A percentile compares a stretch with the other conserved stretches of the same genome.
These are phyloP conservation scores for Pachycephala philippinensis DNA, from an alignment of 2,113 vertebrate genomes.

Conservation along the genomic window DNA sequence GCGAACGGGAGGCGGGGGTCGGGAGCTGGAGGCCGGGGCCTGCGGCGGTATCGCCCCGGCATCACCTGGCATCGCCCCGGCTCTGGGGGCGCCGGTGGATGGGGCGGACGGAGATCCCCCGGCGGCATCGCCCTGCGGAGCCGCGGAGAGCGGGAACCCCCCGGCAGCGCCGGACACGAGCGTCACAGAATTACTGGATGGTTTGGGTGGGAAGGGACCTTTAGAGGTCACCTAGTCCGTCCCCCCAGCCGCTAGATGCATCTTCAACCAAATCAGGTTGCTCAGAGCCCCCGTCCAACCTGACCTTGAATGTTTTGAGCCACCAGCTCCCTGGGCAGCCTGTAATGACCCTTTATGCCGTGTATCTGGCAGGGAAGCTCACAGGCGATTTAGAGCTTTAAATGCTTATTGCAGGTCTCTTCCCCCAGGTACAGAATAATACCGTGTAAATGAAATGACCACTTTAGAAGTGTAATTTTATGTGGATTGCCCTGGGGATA, in stretches of 20 bases:
- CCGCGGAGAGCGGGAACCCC: not conserved
- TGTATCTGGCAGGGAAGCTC: not conserved
- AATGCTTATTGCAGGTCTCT: not conserved
- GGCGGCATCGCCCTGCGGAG: not conserved
- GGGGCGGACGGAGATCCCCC: not conserved
- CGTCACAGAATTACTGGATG: not conserved
- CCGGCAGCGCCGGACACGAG: not conserved
- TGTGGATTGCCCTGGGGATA: not conserved
- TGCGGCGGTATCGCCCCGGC: not conserved
- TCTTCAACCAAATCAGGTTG: not conserved
- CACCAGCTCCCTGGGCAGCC: not conserved
- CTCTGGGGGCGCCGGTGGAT: not conserved
- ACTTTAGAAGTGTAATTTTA: not conserved
- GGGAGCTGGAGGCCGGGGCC: not conserved
- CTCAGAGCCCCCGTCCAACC: not conserved
- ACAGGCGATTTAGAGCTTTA: fast-evolving
- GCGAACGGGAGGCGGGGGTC: too few species aligned
- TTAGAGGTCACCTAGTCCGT: not conserved
- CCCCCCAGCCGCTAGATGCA: not conserved
- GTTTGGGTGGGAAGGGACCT: not conserved
- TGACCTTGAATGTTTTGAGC: not conserved
- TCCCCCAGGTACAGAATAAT: too few species aligned
- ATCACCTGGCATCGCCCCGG: not conserved
- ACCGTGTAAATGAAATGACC: fast-evolving
- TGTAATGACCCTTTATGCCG: not conserved